A percentile compares a stretch with the other conserved stretches of the same genome.
Evolutionary conservation across 2,113 vertebrate genomes (phyloP).

Genomic region (Cichladusa arquata): DNA sequence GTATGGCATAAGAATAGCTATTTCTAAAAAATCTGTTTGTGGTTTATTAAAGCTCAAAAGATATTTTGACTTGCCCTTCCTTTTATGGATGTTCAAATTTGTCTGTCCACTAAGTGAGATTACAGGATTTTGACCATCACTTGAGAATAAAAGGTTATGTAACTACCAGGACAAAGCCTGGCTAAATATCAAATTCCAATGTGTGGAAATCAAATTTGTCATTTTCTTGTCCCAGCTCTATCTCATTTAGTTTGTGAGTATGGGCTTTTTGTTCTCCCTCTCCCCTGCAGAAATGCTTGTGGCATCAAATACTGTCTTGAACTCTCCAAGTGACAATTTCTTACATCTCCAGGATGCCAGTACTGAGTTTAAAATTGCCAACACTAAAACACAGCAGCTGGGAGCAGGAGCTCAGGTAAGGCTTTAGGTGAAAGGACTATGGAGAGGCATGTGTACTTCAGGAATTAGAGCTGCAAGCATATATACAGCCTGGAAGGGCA

Average conservation of each 20-base stretch:
- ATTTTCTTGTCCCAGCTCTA: background rate
- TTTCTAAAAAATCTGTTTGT: background rate
- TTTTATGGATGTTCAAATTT: background rate
- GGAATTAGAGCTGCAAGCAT: background rate
- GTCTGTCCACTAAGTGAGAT: background rate
- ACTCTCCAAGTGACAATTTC: background rate
- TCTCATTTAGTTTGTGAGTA: background rate
- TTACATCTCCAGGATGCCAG: background rate
- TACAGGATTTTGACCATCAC: background rate
- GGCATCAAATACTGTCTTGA: background rate
- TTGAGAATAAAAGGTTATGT: background rate
- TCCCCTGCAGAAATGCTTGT: background rate
- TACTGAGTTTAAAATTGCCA: background rate
- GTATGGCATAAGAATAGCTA: background rate
- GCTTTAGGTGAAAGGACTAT: background rate
- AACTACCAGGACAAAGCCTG: background rate
- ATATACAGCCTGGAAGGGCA: background rate
- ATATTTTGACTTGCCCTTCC: background rate
- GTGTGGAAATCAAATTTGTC: background rate
- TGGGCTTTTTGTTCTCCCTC: background rate
- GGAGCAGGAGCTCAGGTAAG: conserved; percentile 30
- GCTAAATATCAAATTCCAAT: background rate
- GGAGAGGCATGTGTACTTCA: background rate
- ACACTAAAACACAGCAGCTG: background rate
- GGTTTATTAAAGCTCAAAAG: background rate